Evolutionary conservation across 1,140 invertebrate genomes (phyloP).

Genomic region (Anastatus disparis): DNA sequence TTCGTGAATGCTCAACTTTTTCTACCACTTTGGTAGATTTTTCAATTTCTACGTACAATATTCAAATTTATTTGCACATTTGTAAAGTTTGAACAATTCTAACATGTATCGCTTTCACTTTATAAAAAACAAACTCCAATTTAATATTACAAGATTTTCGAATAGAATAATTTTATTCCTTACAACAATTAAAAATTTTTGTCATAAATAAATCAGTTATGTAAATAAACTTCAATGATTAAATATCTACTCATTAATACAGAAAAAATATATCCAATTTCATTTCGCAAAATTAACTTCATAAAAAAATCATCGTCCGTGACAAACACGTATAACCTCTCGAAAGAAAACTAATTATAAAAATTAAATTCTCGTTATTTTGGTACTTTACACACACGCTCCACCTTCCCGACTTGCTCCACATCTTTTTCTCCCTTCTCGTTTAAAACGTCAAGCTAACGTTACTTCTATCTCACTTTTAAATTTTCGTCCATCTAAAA

Average conservation of each 20-base stretch:
- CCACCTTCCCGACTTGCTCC: neutral
- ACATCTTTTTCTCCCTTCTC: too few species aligned
- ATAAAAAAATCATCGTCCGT: neutral
- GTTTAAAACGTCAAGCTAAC: slow-evolving; percentile 42
- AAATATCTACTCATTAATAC: too few species aligned
- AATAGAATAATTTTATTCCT: too few species aligned
- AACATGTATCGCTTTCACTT: too few species aligned
- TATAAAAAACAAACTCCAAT: too few species aligned
- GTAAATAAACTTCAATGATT: too few species aligned
- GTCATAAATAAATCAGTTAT: too few species aligned
- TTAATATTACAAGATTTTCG: too few species aligned
- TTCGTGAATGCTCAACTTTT: neutral
- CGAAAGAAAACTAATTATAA: slow-evolving; percentile 34
- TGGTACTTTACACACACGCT: slow-evolving; percentile 14
- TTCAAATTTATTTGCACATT: neutral
- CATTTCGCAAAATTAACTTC: too few species aligned
- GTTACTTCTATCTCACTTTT: slow-evolving; percentile 46
- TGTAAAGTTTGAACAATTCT: too few species aligned
- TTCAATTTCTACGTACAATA: slow-evolving; percentile 2
- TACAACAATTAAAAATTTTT: neutral
- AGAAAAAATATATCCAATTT: too few species aligned
- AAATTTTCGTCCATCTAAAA: slow-evolving; percentile 9
- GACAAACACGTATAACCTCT: neutral
- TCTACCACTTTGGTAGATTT: neutral
- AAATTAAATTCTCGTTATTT: slow-evolving; percentile 40